Percentiles rank a stretch among this genome's conserved stretches.
These are phyloP conservation scores for Triplophysa tibetana DNA, from an alignment of 2,113 vertebrate genomes.

Conservation along the genomic window DNA sequence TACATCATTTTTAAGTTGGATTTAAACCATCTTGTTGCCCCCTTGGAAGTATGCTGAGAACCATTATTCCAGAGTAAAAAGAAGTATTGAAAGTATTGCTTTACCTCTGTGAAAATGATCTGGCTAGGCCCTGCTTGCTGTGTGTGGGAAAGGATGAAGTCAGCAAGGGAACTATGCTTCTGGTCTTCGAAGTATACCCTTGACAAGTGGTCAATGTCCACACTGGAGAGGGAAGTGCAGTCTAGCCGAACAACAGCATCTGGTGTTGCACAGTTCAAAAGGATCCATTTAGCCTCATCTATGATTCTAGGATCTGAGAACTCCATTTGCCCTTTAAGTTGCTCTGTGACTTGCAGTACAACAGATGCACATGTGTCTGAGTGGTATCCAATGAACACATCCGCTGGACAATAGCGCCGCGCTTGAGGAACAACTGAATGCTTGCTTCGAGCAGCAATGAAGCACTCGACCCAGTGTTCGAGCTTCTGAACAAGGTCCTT, in stretches of 20 bases:
- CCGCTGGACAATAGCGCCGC: conserved; percentile 75
- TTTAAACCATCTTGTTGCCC: too few species aligned
- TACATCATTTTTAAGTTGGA: too few species aligned
- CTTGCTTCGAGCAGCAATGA: conserved; percentile 59
- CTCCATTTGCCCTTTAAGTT: conserved; percentile 45
- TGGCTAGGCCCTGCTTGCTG: neutral
- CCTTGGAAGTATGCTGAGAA: too few species aligned
- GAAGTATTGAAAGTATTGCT: neutral
- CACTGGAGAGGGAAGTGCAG: conserved; percentile 58
- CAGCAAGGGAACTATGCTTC: conserved; percentile 80
- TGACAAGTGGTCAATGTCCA: conserved; percentile 63
- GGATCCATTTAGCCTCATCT: conserved; percentile 71
- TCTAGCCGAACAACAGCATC: conserved; percentile 85
- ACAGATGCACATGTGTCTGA: conserved; percentile 86
- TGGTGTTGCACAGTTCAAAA: conserved; percentile 88
- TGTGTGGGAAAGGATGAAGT: conserved; percentile 78
- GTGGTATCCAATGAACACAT: conserved; percentile 92
- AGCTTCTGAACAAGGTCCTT: conserved; percentile 73
- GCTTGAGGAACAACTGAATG: conserved; percentile 45
- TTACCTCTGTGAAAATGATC: conserved; percentile 85
- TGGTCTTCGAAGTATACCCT: conserved; percentile 78
- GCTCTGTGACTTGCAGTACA: conserved; percentile 79
- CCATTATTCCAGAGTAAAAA: too few species aligned
- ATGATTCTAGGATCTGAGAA: conserved; percentile 54
- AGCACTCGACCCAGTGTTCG: conserved; percentile 76